Percentiles rank a stretch among this genome's conserved stretches.
These are phyloP conservation scores for Thera obeliscata DNA, from an alignment of 2,888 invertebrate species.

Conservation along the genomic window DNA sequence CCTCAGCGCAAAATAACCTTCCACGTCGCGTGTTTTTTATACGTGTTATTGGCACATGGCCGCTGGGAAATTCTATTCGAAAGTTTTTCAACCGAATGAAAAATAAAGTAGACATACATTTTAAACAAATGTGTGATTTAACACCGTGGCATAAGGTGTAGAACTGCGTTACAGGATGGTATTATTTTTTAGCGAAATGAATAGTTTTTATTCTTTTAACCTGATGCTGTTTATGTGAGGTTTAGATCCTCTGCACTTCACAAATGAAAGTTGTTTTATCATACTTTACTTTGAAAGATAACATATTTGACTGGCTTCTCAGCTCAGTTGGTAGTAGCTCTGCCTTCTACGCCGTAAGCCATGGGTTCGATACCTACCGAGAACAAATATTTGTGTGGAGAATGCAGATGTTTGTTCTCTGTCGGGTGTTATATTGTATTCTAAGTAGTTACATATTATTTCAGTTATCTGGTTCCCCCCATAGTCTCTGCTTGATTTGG, in stretches of 20 bases:
- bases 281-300: conserved; percentile 4
- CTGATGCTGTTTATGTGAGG: conserved; percentile 21
- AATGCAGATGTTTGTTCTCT: too few species aligned
- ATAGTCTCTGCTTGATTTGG: too few species aligned
- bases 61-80: conserved; percentile 45
- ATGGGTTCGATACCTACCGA: too few species aligned
- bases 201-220: conserved; percentile 27
- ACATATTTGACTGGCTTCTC: too few species aligned
- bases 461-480: too few species aligned
- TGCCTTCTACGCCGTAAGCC: too few species aligned
- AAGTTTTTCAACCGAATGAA: conserved; percentile 37
- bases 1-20: conserved; percentile 67
- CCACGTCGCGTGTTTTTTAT: conserved; percentile 51
- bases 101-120: conserved; percentile 23
- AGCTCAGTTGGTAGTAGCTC: too few species aligned
- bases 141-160: background rate
- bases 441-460: too few species aligned
- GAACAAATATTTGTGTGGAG: too few species aligned
- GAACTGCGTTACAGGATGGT: background rate
- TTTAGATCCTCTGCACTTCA: conserved; percentile 20
- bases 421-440: too few species aligned
- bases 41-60: conserved; percentile 52
- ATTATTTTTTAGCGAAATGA: conserved; percentile 32
- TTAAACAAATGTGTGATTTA: conserved; percentile 10
- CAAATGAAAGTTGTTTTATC: conserved; percentile 16